Evolutionary conservation across 2,888 invertebrate species (phyloP).

Genomic region (Acleris emargana): DNA sequence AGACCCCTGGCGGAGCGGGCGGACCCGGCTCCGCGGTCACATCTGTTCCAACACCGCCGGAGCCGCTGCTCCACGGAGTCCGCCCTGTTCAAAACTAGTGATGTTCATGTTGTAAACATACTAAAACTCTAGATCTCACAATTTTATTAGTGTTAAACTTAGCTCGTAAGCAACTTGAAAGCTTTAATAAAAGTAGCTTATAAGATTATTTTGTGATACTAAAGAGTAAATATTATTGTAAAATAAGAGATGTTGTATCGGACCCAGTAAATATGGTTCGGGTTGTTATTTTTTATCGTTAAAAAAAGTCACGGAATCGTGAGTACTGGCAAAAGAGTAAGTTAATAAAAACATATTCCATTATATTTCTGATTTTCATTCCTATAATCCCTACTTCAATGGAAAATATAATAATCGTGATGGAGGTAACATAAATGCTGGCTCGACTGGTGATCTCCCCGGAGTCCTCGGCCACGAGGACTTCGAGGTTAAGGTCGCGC

Average conservation of each 20-base stretch:
- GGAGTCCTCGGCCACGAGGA: constrained; percentile 29
- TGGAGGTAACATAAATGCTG: background rate
- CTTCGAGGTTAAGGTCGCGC: constrained; percentile 71
- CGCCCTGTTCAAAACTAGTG: constrained; percentile 69
- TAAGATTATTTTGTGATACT: constrained; percentile 82
- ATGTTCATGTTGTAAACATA: constrained; percentile 66
- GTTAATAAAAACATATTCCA: constrained; percentile 76
- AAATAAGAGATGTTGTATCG: constrained; percentile 76
- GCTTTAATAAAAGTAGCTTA: constrained; percentile 79
- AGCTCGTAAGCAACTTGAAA: constrained; percentile 79
- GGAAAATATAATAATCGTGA: background rate
- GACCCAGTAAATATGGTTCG: constrained; percentile 66
- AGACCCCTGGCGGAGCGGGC: constrained; percentile 57
- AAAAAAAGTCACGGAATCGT: constrained; percentile 75
- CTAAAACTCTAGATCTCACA: constrained; percentile 74
- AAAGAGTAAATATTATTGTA: constrained; percentile 81
- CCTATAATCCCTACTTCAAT: constrained; percentile 35
- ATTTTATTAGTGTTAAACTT: constrained; percentile 61
- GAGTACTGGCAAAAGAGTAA: constrained; percentile 72
- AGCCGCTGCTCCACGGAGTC: constrained; percentile 70
- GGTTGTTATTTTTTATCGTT: constrained; percentile 81
- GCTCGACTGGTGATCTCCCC: too few species aligned
- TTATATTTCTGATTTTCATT: constrained; percentile 75
- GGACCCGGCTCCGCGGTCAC: constrained; percentile 83
- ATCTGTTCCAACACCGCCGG: constrained; percentile 83